Evolutionary conservation across 2,888 invertebrate species (phyloP), one percentile per base, ranked within the genome.

Genomic region (Germaria angustata): DNA sequence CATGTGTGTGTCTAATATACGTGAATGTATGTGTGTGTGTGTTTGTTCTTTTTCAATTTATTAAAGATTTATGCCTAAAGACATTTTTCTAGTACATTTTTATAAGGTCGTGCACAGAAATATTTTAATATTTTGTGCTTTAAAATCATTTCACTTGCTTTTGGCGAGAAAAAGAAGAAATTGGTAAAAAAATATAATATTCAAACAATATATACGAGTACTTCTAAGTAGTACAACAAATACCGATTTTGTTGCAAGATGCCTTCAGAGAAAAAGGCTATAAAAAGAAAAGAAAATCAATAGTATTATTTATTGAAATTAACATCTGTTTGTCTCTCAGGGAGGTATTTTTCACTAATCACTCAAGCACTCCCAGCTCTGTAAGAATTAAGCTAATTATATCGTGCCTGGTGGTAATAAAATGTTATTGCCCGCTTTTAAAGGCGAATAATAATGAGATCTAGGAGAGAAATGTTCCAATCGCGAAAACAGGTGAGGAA

Each of bases 1-100:
- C 24, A 8, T 15, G 34, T 46, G 39, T n/a, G n/a, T n/a, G n/a
- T n/a, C n/a, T n/a, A n/a, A n/a, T n/a, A n/a, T n/a, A n/a, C n/a
- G n/a, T n/a, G n/a, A n/a, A n/a, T n/a, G n/a, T n/a, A n/a, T n/a
- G n/a, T n/a, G n/a, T 41, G 51, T 63, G 17, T 28, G 11, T 65
- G n/a, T 73, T 20, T 55, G n/a, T 41, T 36, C 6, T 15, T 51
- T 72, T 66, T 79, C 59, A 73, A 68, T 66, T 80, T 80, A 57
- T 65, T 51, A 73, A 68, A 66, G 79, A 80, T 68, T 36, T 73
- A 9, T 51, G 79, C 79, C 51, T 28, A n/a, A 13, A 59, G 79
- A 44, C 24, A 44, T 36, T 65, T 72, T 55, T 46, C 34, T 44
- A 51, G 15, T 51, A 57, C 53, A 75, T 55, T 75, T 65, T 75